phyloP scores from a whole-genome alignment of 2,888 invertebrate species.

The Aphidius colemani region DNA sequence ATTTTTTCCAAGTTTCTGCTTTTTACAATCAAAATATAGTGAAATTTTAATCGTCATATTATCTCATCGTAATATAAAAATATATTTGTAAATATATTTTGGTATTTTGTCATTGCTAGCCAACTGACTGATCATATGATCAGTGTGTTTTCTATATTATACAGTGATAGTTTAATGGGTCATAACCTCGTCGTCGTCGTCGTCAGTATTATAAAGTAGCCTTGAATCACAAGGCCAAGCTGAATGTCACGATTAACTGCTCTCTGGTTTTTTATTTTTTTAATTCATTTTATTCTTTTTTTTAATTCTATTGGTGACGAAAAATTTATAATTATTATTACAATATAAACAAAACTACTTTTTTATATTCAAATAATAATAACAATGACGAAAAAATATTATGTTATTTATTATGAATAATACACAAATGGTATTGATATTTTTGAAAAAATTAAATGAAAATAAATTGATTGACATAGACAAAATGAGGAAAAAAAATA shows the following conservation, averaged over 20 bases:
- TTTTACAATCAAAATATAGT: no score
- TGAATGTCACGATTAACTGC: slow-evolving; percentile 29
- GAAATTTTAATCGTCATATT: neutral
- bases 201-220: slow-evolving; percentile 25
- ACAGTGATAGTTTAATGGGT: slow-evolving; percentile 33
- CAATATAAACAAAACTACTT: no score
- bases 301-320: neutral
- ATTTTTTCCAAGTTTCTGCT: no score
- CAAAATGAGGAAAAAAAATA: neutral
- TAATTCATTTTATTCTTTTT: neutral
- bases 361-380: no score
- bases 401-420: no score
- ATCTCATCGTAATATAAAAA: neutral
- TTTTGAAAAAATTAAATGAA: no score
- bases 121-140: slow-evolving; percentile 10
- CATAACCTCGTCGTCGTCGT: slow-evolving; percentile 33
- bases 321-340: no score
- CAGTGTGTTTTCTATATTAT: slow-evolving; percentile 27
- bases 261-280: slow-evolving; percentile 14
- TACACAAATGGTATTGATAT: no score
- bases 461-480: neutral
- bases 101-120: slow-evolving; percentile 5
- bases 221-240: slow-evolving; percentile 27
- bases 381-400: no score
- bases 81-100: slow-evolving; percentile 11